Evolutionary conservation across 2,797 vertebrate species (phyloP), one percentile per base, ranked within the genome.

Genomic region (Gastrophryne carolinensis): DNA sequence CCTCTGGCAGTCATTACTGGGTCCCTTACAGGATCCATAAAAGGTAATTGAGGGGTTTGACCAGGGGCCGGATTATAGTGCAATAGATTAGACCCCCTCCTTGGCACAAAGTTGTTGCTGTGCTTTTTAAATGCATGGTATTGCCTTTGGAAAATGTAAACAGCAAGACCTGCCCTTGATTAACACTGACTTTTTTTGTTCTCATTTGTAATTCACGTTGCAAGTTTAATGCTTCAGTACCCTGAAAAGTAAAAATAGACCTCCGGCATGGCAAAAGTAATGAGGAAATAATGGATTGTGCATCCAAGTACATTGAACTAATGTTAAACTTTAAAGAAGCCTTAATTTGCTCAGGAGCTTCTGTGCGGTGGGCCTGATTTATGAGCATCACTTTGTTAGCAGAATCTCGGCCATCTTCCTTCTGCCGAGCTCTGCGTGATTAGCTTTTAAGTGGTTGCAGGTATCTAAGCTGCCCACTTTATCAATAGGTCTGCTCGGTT

Each of bases 361-460:
- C 32, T 29, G 44, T 34, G 24, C 26, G 27, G 37, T 50, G 15
- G 58, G 19, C 41, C 32, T 54, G 60, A 62, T 11, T 17, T 63
- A 64, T 41, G 26, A 44, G 60, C 44, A 26, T 11, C 19, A 19
- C 12, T 63, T 72, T 15, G 34, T 72, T 72, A 64, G 49, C 49
- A 3, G 8, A 54, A 54, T 54, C 49, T 32, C 8, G 6, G 47
- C 8, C 60, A 30, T 5, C 70, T 24, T 44, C 49, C 34, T 66
- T 54, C 21, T 54, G 70, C 24, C 10, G 44, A 64, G 49, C 54
- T 73, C 44, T 52, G 21, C 29, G 32, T 73, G 71, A 73, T 73
- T 72, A 72, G 30, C 21, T 27, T 13, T 12, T 52, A 27, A 62
- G 32, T 15, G n/a, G 58, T 24, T 21, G 32, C 32, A 37, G 32